Conservation (phyloP, 2,113 vertebrate species). For the Cnemophilus loriae region DNA sequence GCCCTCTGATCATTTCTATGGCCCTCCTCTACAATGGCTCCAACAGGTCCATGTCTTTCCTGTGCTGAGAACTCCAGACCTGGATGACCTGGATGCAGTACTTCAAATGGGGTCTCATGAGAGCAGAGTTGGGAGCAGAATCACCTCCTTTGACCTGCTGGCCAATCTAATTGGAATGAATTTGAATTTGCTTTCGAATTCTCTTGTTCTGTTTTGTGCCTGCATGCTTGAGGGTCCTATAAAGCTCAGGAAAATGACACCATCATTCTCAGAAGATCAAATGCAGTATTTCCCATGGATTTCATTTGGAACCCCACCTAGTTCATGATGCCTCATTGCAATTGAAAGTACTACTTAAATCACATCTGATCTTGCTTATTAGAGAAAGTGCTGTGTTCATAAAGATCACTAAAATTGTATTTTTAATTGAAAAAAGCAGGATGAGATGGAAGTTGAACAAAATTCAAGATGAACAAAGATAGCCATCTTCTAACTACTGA, state of each 20-base stretch:
- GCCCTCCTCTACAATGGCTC: not conserved
- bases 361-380: not conserved
- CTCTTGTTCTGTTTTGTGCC: not conserved
- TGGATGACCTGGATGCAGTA: not conserved
- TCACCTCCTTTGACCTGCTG: not conserved
- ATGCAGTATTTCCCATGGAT: not conserved
- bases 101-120: not conserved
- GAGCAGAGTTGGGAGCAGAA: not conserved
- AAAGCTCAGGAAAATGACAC: not conserved
- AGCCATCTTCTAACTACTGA: slow-evolving; percentile 56
- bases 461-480: not conserved
- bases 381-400: not conserved
- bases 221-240: not conserved
- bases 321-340: not conserved
- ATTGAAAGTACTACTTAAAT: not conserved
- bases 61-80: not conserved
- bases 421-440: not conserved
- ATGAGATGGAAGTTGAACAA: not conserved
- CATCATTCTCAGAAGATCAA: not conserved
- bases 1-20: not conserved
- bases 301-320: not conserved
- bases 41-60: not conserved
- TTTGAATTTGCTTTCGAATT: not conserved
- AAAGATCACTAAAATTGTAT: not conserved
- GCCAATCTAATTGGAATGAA: not conserved